phyloP scores from a whole-genome alignment of 92 coral and sea anemone species.

The Scolanthus callimorphus region DNA sequence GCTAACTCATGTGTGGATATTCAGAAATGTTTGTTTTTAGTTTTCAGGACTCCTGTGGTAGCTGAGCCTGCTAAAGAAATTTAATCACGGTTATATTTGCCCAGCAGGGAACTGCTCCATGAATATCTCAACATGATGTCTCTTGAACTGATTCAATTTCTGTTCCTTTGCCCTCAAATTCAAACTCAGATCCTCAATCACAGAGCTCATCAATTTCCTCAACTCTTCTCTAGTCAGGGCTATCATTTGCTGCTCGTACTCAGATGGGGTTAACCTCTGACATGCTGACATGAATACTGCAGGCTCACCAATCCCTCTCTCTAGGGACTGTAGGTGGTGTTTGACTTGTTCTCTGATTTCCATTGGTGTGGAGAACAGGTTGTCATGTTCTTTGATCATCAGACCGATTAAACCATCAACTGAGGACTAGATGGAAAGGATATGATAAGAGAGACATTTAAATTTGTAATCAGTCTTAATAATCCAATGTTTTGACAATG shows the following conservation, averaged over 20 bases:
- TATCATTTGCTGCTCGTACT: constrained; percentile 58
- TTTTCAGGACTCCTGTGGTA: too few relatives aligned
- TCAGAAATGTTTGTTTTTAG: too few relatives aligned
- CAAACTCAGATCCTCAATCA: constrained; percentile 66
- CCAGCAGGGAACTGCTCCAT: constrained; percentile 74
- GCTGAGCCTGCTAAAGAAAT: too few relatives aligned
- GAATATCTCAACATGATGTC: constrained; percentile 71
- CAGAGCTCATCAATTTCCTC: constrained; percentile 47
- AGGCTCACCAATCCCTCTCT: constrained; percentile 56
- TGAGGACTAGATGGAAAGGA: too few relatives aligned
- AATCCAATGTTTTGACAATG: too few relatives aligned
- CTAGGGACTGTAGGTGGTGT: constrained; percentile 24
- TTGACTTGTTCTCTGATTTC: constrained; percentile 42
- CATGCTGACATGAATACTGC: constrained; percentile 44
- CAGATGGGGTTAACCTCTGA: constrained; percentile 45
- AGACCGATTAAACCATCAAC: constrained; percentile 40
- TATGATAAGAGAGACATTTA: too few relatives aligned
- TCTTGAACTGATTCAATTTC: constrained; percentile 56
- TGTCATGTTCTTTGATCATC: constrained; percentile 55
- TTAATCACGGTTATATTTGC: too few relatives aligned
- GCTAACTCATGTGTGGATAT: too few relatives aligned
- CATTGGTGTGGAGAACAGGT: constrained; percentile 56
- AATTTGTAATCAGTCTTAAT: too few relatives aligned
- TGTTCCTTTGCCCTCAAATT: constrained; percentile 73
- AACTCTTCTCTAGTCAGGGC: constrained; percentile 43